These are phyloP conservation scores for Phytoseiulus persimilis DNA, from an alignment of 2,888 invertebrate genomes.

Conservation along the genomic window DNA sequence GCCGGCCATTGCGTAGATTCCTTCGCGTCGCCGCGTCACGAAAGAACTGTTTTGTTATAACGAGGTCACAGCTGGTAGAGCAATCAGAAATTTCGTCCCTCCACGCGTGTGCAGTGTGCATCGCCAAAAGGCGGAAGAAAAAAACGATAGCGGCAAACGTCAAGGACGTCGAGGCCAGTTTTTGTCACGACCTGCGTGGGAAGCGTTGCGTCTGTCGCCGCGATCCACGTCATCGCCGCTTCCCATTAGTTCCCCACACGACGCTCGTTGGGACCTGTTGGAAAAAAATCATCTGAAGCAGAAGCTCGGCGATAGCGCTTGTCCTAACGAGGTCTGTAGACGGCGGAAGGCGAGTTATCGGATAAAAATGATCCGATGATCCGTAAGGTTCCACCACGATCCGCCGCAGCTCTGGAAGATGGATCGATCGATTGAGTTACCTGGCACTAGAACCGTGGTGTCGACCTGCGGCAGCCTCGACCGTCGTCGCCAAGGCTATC, in stretches of 20 bases:
- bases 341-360: not conserved
- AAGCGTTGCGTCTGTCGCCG: not conserved
- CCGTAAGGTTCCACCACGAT: not conserved
- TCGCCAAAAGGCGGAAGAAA: not conserved
- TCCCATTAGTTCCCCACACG: not conserved
- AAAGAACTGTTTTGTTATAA: not conserved
- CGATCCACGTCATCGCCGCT: not conserved
- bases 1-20: not conserved
- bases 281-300: not conserved
- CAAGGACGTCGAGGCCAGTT: not conserved
- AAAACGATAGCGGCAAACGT: not conserved
- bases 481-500: too few relatives aligned
- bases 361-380: not conserved
- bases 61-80: not conserved
- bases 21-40: not conserved
- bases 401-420: not conserved
- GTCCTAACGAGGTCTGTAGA: not conserved
- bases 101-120: not conserved
- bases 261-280: not conserved
- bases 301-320: not conserved
- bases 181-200: not conserved
- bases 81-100: not conserved
- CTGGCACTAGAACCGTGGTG: not conserved
- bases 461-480: too few relatives aligned
- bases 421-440: not conserved